A percentile compares a stretch with the other conserved stretches of the same genome.
Evolutionary conservation across 2,888 invertebrate species (phyloP).

Genomic region (Ochropleura leucogaster): DNA sequence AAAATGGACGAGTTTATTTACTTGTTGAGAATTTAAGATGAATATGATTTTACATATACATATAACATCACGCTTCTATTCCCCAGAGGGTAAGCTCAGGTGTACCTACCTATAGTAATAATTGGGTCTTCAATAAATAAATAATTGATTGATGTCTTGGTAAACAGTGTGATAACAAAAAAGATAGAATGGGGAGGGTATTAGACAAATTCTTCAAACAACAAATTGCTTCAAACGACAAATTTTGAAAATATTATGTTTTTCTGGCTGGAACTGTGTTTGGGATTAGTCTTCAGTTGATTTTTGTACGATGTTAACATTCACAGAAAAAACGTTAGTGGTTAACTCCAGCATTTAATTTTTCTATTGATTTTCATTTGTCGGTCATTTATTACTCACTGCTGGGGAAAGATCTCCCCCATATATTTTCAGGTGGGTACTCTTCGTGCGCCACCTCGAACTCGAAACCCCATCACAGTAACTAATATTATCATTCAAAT

Average conservation of each 20-base stretch:
- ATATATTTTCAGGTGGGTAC: too few species aligned
- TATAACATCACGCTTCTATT: background rate
- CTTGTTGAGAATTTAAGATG: background rate
- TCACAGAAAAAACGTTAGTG: background rate
- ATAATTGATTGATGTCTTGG: background rate
- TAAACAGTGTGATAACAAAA: background rate
- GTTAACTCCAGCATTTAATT: background rate
- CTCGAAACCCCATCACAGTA: too few species aligned
- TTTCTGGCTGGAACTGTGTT: background rate
- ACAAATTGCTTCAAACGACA: too few species aligned
- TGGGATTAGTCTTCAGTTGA: too few species aligned
- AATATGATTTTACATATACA: background rate
- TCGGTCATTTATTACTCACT: too few species aligned
- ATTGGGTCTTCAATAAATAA: background rate
- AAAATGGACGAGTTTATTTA: constrained; percentile 45
- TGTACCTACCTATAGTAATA: background rate
- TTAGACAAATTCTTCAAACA: background rate
- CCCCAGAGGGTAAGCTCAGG: background rate
- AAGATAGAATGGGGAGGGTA: background rate
- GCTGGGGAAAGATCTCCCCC: too few species aligned
- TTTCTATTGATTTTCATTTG: too few species aligned
- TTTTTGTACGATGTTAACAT: background rate
- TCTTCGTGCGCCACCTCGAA: too few species aligned
- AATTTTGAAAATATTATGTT: too few species aligned
- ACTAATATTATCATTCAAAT: background rate